These are phyloP conservation scores for Mactra quadrangularis DNA, from an alignment of 1,140 invertebrate genomes.

Conservation along the genomic window DNA sequence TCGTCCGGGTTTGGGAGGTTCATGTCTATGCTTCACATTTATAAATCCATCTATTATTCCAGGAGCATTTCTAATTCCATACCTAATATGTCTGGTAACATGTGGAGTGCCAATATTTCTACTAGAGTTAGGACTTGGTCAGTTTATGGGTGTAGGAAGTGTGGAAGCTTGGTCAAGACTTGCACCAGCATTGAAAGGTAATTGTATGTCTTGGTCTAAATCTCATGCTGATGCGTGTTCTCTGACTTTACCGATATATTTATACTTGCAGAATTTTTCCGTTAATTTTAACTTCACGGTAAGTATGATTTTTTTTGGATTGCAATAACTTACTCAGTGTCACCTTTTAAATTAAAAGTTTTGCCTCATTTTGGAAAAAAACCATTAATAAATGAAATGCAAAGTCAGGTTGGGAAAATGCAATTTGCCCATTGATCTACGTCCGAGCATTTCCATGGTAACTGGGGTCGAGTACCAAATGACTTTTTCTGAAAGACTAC, in stretches of 20 bases:
- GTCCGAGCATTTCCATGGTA: too few species aligned
- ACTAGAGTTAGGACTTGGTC: constrained; percentile 90
- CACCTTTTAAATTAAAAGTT: too few species aligned
- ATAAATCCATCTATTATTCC: constrained; percentile 35
- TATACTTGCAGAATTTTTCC: not conserved
- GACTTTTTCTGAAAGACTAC: too few species aligned
- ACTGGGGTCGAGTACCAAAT: too few species aligned
- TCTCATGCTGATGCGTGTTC: too few species aligned
- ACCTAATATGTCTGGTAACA: constrained; percentile 86
- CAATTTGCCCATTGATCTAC: too few species aligned
- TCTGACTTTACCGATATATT: not conserved
- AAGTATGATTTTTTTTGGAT: too few species aligned
- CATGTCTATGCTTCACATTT: not conserved
- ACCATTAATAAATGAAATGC: too few species aligned
- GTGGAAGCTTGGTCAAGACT: constrained; percentile 89
- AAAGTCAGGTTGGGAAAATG: too few species aligned
- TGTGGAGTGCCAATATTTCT: constrained; percentile 89
- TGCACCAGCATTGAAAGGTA: constrained; percentile 23
- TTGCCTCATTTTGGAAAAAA: too few species aligned
- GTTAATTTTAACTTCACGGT: not conserved
- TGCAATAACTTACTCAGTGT: too few species aligned
- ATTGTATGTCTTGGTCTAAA: not conserved
- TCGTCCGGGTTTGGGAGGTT: not conserved
- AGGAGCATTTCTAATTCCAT: constrained; percentile 89
- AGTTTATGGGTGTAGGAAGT: constrained; percentile 89